These are phyloP conservation scores for Colletes collaris DNA, from an alignment of 2,888 invertebrate species.

Conservation along the genomic window DNA sequence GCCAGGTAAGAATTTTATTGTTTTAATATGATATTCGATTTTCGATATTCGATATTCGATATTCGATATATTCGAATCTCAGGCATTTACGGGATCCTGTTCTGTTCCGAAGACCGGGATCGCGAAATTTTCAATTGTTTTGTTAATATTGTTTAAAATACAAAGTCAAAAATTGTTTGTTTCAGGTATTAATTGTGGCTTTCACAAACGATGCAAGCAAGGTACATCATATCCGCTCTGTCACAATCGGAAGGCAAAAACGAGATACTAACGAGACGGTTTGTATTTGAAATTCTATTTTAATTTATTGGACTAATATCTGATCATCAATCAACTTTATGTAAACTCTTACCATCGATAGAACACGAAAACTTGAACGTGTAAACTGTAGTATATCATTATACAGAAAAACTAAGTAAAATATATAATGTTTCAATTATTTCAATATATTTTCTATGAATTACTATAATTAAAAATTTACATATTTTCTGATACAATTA, in stretches of 20 bases:
- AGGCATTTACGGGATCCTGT: too few relatives aligned
- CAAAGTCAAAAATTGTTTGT: conserved; percentile 5
- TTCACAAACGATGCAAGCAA: conserved; percentile 88
- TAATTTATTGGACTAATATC: conserved; percentile 28
- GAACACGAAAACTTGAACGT: conserved; percentile 1
- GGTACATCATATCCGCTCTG: conserved; percentile 74
- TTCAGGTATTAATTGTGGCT: conserved; percentile 86
- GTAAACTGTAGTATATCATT: conserved; percentile 8
- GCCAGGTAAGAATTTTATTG: conserved; percentile 73
- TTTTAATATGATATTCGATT: not conserved
- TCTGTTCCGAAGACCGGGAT: not conserved
- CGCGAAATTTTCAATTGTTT: not conserved
- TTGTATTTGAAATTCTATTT: conserved; percentile 52
- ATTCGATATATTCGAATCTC: too few relatives aligned
- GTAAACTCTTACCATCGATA: conserved; percentile 4
- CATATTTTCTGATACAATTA: not conserved
- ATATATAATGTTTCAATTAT: too few relatives aligned
- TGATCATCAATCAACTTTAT: conserved; percentile 18
- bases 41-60: too few relatives aligned
- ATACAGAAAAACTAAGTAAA: conserved; percentile 3
- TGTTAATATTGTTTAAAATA: not conserved
- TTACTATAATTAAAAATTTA: not conserved
- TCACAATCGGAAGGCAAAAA: conserved; percentile 58
- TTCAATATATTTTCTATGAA: not conserved
- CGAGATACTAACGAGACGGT: conserved; percentile 62